Evolutionary conservation across 2,113 vertebrate species (phyloP).

Genomic region (Phoxinus phoxinus): DNA sequence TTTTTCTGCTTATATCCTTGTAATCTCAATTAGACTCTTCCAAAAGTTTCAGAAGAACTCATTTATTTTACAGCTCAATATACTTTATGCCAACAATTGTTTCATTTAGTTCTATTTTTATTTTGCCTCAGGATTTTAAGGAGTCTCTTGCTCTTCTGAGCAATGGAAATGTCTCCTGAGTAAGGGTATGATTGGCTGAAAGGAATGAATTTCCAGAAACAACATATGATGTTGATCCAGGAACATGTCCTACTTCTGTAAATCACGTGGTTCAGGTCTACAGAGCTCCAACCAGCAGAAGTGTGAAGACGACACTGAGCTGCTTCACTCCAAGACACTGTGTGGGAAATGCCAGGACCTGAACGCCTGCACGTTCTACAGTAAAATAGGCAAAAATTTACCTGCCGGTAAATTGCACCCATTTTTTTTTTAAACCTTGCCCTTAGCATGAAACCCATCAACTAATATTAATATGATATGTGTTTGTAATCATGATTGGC

Average conservation of each 20-base stretch:
- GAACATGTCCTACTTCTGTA: constrained; percentile 25
- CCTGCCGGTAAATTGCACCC: not conserved
- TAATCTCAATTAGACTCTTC: not conserved
- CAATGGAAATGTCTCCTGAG: not conserved
- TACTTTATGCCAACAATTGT: not conserved
- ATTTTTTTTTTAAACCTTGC: not conserved
- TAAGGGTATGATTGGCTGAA: not conserved
- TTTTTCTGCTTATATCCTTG: not conserved
- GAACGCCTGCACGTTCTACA: not conserved
- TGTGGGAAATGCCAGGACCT: not conserved
- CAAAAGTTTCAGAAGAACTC: not conserved
- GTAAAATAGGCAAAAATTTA: not conserved
- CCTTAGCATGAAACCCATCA: not conserved
- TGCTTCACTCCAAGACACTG: not conserved
- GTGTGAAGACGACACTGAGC: not conserved
- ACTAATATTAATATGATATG: not conserved
- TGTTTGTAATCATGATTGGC: not conserved
- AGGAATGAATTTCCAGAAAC: not conserved
- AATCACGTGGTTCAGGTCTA: not conserved
- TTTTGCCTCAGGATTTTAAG: not conserved
- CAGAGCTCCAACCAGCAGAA: not conserved
- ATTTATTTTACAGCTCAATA: not conserved
- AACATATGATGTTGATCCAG: constrained; percentile 4
- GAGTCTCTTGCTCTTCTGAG: not conserved
- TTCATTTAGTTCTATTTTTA: not conserved